Evolutionary conservation across 2,888 invertebrate genomes (phyloP), one percentile per base, ranked within the genome.

Genomic region (Erebia palarica): DNA sequence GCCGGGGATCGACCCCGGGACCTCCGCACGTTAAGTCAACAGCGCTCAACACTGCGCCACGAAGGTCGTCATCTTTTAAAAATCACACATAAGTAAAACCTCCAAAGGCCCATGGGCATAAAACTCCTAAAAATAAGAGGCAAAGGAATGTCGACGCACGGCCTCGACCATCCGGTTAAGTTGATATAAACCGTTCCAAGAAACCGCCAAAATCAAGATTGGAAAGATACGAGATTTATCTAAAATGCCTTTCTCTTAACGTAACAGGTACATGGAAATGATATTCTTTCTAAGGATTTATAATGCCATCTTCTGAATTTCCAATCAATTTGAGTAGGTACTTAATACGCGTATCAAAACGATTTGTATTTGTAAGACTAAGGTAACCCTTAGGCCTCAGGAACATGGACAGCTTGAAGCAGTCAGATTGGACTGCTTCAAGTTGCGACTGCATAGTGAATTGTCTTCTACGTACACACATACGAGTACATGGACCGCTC

Each of bases 141-240:
- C 69, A 76, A n/a, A 72, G 89, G 89, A 89, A 89, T 89, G 89
- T 78, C 76, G 82, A 77, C 77, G 27, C 78, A 73, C 84, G 85
- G 82, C 89, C 88, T 88, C 84, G 75, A 73, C 73, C 74, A 79
- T 81, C 82, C 83, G 84, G 79, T 76, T 72, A 65, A 60, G 61
- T 61, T 65, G 61, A 67, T 51, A 69, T 66, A 58, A 70, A 65
- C 47, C 49, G 57, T 70, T 73, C 65, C 51, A 49, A 59, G 71
- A 71, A 73, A 55, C 21, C 71, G 70, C 71, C 73, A 71, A 73
- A 71, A 73, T 66, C 71, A 69, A 69, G 47, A 73, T 73, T 36
- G 51, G 16, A 59, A n/a, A 59, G 59, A 67, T 67, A 59, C 58
- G 44, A 68, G 68, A 69, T 58, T 66, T 63, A 58, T 63, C 66